Evolutionary conservation across 2,797 vertebrate species (phyloP).

Genomic region (Jordanella pulchra): DNA sequence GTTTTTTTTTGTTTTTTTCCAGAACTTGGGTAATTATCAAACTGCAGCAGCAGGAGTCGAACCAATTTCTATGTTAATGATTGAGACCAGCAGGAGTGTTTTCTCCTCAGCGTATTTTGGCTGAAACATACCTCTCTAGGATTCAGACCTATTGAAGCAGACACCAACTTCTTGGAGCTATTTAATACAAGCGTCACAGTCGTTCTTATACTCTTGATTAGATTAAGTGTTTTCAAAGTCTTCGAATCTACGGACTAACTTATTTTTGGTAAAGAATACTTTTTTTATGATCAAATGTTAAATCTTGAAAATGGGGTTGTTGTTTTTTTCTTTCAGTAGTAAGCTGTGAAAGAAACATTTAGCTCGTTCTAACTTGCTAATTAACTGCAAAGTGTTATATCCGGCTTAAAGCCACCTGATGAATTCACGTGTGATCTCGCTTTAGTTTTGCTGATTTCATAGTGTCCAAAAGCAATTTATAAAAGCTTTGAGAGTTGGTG

Average conservation of each 20-base stretch:
- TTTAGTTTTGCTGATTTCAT: not conserved
- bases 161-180: not conserved
- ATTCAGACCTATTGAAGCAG: not conserved
- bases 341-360: not conserved
- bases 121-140: conserved; percentile 22
- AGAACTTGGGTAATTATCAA: conserved; percentile 48
- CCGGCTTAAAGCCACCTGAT: not conserved
- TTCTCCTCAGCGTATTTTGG: conserved; percentile 10
- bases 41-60: conserved; percentile 47
- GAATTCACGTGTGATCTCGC: not conserved
- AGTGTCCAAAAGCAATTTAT: not conserved
- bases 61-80: conserved; percentile 56
- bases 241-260: not conserved
- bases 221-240: not conserved
- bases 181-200: not conserved
- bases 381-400: not conserved
- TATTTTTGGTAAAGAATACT: not conserved
- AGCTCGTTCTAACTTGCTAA: not conserved
- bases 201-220: not conserved
- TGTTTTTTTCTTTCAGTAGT: not conserved
- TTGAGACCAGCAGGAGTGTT: conserved; percentile 24
- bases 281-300: not conserved
- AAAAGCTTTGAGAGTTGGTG: not conserved
- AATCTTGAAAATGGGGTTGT: not conserved
- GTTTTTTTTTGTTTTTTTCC: conserved; percentile 23